Conservation (phyloP, 1,140 invertebrate genomes). For the Solenopsis fugax region DNA sequence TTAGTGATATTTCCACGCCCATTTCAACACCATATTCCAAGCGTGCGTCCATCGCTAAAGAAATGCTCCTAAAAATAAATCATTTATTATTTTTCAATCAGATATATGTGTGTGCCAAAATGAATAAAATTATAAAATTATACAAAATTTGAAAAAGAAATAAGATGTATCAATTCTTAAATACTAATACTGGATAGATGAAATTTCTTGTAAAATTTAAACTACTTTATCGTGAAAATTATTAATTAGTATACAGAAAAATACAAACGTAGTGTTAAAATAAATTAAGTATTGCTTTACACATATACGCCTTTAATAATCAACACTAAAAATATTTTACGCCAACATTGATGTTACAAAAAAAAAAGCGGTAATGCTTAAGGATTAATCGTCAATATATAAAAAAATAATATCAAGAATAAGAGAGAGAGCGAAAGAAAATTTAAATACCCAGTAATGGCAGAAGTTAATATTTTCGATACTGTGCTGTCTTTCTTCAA, state of each 20-base stretch:
- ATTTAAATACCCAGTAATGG: conserved; percentile 80
- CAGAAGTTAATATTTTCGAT: conserved; percentile 81
- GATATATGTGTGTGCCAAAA: background rate
- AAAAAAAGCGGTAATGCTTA: background rate
- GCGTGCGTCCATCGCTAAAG: conserved; percentile 92
- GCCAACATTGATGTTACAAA: background rate
- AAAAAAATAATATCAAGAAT: background rate
- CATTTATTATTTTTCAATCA: conserved; percentile 21
- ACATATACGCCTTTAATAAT: background rate
- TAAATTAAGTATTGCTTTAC: background rate
- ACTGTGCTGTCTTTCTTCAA: conserved; percentile 83
- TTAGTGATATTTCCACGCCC: conserved; percentile 90
- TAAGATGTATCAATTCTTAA: background rate
- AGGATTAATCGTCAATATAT: background rate
- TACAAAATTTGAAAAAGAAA: background rate
- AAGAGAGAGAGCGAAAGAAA: background rate
- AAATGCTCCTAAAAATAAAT: conserved; percentile 86
- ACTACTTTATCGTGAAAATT: background rate
- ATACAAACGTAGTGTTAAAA: conserved; percentile 5
- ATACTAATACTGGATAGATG: background rate
- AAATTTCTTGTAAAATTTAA: background rate
- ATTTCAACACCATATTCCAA: conserved; percentile 92
- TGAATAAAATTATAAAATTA: background rate
- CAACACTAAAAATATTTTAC: background rate
- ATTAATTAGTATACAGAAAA: background rate